Evolutionary conservation across 2,888 invertebrate genomes (phyloP), one percentile per base, ranked within the genome.

Genomic region (Protonemura montana): DNA sequence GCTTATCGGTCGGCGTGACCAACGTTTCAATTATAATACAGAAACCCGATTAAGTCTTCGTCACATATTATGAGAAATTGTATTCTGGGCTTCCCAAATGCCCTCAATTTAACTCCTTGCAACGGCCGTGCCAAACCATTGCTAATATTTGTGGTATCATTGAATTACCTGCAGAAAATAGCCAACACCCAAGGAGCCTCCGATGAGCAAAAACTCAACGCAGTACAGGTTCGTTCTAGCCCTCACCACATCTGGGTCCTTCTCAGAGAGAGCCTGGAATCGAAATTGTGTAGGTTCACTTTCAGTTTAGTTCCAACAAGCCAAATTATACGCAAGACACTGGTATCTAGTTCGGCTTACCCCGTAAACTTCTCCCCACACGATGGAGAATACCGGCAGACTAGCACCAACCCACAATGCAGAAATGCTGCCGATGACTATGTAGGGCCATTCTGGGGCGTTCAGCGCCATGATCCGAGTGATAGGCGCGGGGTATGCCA

Each of bases 371-470:
- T 27, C 78, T 78, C 28, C 26, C 16, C 26, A 78, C 6, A 78
- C 28, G 13, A 78, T 27, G 10, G 78, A 7, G 13, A 78, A 78
- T 76, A 94, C 92, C 0, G 96, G 96, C 89, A 96, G 95, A 0
- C 95, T 94, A 0, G 94, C 92, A 0, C 97, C 97, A 0, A 95
- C 95, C 85, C 94, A 91, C 0, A 94, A 91, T 0, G 96, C 94
- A 0, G 95, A 95, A 0, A 95, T 81, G 13, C 94, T 92, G 89
- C 93, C 93, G 6, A 93, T 90, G 0, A 94, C 82, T 89, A 96
- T 94, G 89, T 92, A 93, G 82, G 93, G 93, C 93, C 95, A 96
- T 91, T 96, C 96, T 0, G 95, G 94, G 76, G 92, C 92, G 90
- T 96, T 96, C 85, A 95, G 89, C 89, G 93, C 93, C 90, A 96